phyloP scores from a whole-genome alignment of 2,797 vertebrate species.

The Eidolon dupreanum region DNA sequence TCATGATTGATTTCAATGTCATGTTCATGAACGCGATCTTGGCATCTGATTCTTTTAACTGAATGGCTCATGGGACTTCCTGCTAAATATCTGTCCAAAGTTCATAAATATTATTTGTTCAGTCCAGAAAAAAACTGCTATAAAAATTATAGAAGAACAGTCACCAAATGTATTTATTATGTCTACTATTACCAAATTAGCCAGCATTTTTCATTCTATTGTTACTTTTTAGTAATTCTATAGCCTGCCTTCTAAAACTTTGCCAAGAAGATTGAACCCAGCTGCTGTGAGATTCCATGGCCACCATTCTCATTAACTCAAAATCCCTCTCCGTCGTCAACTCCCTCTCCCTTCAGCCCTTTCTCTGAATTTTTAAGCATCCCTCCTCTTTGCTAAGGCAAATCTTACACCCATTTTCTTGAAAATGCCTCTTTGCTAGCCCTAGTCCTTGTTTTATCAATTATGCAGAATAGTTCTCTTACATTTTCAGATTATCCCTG shows the following conservation, averaged over 20 bases:
- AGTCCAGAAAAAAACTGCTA: neutral
- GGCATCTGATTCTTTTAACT: conserved; percentile 18
- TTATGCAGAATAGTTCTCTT: neutral
- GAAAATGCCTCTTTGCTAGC: neutral
- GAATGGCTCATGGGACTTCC: neutral
- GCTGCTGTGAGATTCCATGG: rapidly evolving
- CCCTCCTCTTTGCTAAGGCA: neutral
- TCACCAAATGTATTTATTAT: neutral
- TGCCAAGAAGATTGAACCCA: neutral
- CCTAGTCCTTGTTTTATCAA: neutral
- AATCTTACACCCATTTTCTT: neutral
- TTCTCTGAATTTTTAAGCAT: neutral
- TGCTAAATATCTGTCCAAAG: conserved; percentile 13
- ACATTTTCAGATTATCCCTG: neutral
- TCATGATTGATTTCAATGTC: neutral
- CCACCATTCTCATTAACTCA: neutral
- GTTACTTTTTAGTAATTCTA: neutral
- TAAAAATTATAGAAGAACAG: neutral
- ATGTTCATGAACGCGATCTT: neutral
- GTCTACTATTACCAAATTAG: neutral
- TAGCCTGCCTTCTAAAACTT: neutral
- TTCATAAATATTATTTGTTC: conserved; percentile 3
- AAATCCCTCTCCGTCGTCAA: neutral
- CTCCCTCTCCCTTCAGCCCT: neutral
- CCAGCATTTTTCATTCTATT: neutral